phyloP scores from a whole-genome alignment of 1,140 invertebrate species.

The Rhagoletis zephyria region DNA sequence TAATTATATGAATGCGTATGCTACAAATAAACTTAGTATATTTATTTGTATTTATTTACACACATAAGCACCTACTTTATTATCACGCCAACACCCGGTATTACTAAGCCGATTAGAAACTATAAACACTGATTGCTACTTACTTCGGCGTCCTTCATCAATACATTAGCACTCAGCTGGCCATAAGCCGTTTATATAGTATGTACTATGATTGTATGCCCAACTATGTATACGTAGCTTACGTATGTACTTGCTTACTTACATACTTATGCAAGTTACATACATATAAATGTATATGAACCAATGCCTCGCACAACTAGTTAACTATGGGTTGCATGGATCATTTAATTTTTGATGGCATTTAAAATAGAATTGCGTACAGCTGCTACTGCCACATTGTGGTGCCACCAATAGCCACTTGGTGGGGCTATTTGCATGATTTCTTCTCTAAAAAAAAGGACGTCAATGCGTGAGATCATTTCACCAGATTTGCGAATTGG shows the following conservation, averaged over 20 bases:
- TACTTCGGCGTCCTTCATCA: not conserved
- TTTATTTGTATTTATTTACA: too few species aligned
- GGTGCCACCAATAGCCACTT: not conserved
- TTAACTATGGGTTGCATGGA: conserved; percentile 27
- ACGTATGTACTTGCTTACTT: too few species aligned
- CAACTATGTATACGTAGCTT: too few species aligned
- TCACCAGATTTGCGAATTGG: conserved; percentile 11
- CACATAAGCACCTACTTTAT: too few species aligned
- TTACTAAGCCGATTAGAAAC: conserved; percentile 3
- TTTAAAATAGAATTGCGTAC: conserved; percentile 40
- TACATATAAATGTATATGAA: not conserved
- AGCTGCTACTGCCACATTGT: conserved; percentile 17
- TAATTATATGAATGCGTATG: too few species aligned
- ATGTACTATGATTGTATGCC: too few species aligned
- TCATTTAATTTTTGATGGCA: conserved; percentile 45
- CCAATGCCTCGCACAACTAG: not conserved
- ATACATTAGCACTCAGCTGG: not conserved
- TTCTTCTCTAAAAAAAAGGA: not conserved
- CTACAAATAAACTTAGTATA: too few species aligned
- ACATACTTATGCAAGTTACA: too few species aligned
- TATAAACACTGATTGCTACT: not conserved
- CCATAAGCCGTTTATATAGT: not conserved
- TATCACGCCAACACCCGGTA: too few species aligned
- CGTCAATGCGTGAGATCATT: not conserved
- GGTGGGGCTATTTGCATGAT: not conserved